Evolutionary conservation across 2,888 invertebrate species (phyloP).

Genomic region (Ecliptopera silaceata): DNA sequence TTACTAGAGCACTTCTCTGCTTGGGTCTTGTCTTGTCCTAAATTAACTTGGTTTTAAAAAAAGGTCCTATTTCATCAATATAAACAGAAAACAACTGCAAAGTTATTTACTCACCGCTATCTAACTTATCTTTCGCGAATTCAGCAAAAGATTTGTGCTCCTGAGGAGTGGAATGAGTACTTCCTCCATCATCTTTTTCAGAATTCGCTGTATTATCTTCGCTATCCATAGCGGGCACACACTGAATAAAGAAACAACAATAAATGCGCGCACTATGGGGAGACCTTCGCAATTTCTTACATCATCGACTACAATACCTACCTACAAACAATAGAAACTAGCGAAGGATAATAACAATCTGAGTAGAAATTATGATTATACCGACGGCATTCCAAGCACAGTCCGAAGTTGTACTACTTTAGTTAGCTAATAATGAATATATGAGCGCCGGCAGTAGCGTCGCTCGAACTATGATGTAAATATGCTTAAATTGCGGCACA

Average conservation of each 20-base stretch:
- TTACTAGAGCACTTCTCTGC: no score
- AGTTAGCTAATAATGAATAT: no score
- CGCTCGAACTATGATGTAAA: no score
- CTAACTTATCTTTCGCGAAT: slow-evolving; percentile 77
- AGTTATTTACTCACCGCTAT: slow-evolving; percentile 64
- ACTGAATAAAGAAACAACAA: slow-evolving; percentile 47
- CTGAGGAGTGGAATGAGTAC: slow-evolving; percentile 74
- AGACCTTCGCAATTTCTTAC: slow-evolving; percentile 73
- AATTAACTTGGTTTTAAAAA: no score
- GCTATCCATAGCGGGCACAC: slow-evolving; percentile 60
- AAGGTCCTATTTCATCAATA: no score
- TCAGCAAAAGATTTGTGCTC: slow-evolving; percentile 77
- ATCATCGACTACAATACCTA: slow-evolving; percentile 72
- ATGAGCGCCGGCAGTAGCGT: no score
- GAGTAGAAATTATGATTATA: not conserved
- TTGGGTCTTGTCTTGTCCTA: no score
- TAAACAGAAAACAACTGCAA: no score
- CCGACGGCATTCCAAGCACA: no score
- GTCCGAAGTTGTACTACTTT: no score
- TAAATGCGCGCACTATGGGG: slow-evolving; percentile 50
- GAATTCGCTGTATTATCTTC: slow-evolving; percentile 62
- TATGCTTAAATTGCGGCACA: no score
- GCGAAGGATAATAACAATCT: not conserved
- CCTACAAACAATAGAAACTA: not conserved
- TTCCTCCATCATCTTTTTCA: slow-evolving; percentile 72